phyloP scores from a whole-genome alignment of 2,888 invertebrate species.

The Drosophila nr. medialis region DNA sequence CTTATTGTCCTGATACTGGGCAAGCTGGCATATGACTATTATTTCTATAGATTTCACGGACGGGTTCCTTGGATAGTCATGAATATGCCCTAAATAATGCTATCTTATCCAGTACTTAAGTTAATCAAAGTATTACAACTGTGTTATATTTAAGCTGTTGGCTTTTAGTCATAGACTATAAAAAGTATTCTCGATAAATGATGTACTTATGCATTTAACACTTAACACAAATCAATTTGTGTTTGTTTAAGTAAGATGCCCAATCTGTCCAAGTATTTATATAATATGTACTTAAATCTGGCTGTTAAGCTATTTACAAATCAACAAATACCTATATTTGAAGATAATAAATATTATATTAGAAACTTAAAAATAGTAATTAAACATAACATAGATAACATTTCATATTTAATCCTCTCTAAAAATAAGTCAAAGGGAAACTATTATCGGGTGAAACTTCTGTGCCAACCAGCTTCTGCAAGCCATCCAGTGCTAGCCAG shows the following conservation, averaged over 20 bases:
- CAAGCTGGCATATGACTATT: constrained; percentile 93
- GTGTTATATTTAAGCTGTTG: constrained; percentile 9
- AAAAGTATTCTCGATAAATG: not conserved
- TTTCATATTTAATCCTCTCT: not conserved
- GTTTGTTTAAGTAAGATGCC: not conserved
- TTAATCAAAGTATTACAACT: constrained; percentile 15
- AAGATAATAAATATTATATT: not conserved
- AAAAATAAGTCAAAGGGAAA: not conserved
- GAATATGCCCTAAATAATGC: constrained; percentile 87
- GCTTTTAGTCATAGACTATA: not conserved
- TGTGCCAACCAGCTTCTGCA: not conserved
- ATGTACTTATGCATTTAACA: not conserved
- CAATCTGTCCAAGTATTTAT: not conserved
- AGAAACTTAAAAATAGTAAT: not conserved
- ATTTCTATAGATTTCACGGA: constrained; percentile 91
- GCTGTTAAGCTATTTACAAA: not conserved
- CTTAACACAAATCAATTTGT: not conserved
- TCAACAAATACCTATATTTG: not conserved
- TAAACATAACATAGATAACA: not conserved
- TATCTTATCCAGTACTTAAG: not conserved
- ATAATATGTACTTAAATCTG: not conserved
- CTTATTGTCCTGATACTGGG: constrained; percentile 90
- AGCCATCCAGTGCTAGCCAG: not conserved
- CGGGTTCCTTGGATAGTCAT: constrained; percentile 93
- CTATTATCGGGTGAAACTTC: not conserved